phyloP scores from a whole-genome alignment of 2,888 invertebrate species.

The Trichopria drosophilae region DNA sequence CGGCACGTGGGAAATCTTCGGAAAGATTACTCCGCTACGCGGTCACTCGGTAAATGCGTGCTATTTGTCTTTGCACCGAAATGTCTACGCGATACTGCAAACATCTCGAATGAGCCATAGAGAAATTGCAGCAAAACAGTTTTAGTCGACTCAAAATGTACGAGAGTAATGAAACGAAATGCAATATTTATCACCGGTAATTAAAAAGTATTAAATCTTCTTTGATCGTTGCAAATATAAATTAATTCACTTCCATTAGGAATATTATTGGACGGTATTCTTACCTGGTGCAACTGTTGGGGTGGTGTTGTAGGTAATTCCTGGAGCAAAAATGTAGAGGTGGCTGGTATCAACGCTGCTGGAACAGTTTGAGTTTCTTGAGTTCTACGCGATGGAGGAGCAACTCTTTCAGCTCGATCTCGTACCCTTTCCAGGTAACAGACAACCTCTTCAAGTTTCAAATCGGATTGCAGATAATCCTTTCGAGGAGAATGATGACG shows the following conservation, averaged over 20 bases:
- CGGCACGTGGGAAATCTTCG: slow-evolving; percentile 35
- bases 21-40: slow-evolving; percentile 11
- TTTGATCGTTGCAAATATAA: too few species aligned
- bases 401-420: slow-evolving; percentile 51
- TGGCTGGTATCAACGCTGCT: slow-evolving; percentile 42
- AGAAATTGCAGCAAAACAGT: too few species aligned
- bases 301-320: slow-evolving; percentile 48
- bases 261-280: too few species aligned
- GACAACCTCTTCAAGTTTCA: slow-evolving; percentile 51
- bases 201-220: too few species aligned
- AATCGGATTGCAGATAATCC: slow-evolving; percentile 48
- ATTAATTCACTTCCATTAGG: too few species aligned
- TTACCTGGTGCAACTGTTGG: slow-evolving; percentile 51
- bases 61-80: slow-evolving; percentile 16
- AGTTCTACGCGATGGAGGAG: slow-evolving; percentile 52
- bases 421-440: slow-evolving; percentile 52
- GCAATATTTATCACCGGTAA: too few species aligned
- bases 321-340: slow-evolving; percentile 52
- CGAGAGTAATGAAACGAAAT: too few species aligned
- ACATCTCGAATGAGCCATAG: too few species aligned
- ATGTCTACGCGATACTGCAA: too few species aligned
- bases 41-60: background rate
- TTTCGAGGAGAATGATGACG: slow-evolving; percentile 47
- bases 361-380: slow-evolving; percentile 56
- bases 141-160: too few species aligned